Conservation (phyloP, 2,888 invertebrate species). For the Melanotus villosus region DNA sequence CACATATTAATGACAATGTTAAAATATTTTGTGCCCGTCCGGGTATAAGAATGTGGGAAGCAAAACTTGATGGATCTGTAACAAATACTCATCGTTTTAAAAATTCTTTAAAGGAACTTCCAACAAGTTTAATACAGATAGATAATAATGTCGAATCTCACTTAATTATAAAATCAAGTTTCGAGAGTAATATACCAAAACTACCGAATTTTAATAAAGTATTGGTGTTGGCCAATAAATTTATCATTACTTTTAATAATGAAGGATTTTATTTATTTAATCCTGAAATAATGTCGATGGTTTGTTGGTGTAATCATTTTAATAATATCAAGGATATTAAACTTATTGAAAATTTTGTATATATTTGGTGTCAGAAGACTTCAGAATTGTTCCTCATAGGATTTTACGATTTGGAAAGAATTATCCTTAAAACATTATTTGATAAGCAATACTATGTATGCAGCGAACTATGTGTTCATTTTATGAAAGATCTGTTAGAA, state of each 20-base stretch:
- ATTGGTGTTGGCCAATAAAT: conserved; percentile 70
- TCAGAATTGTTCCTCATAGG: conserved; percentile 73
- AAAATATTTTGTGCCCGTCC: conserved; percentile 81
- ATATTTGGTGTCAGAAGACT: conserved; percentile 75
- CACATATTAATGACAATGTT: conserved; percentile 53
- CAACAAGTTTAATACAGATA: conserved; percentile 71
- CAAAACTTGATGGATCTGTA: conserved; percentile 81
- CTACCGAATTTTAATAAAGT: conserved; percentile 80
- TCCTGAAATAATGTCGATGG: conserved; percentile 74
- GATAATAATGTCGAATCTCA: conserved; percentile 68
- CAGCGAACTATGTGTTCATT: conserved; percentile 73
- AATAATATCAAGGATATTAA: conserved; percentile 75
- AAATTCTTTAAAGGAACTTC: conserved; percentile 75
- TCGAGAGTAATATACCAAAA: conserved; percentile 65
- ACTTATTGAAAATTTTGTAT: conserved; percentile 74
- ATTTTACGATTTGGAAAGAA: conserved; percentile 74
- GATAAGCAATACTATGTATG: conserved; percentile 75
- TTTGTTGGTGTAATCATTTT: conserved; percentile 78
- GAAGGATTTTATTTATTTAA: conserved; percentile 82
- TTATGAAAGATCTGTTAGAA: conserved; percentile 70
- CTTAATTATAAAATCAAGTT: conserved; percentile 59
- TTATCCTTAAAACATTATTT: conserved; percentile 75
- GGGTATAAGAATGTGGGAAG: conserved; percentile 86
- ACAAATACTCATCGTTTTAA: conserved; percentile 85
- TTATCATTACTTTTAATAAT: conserved; percentile 79